A percentile compares a stretch with the other conserved stretches of the same genome.
These are phyloP conservation scores for Cantharis nigra DNA, from an alignment of 2,888 invertebrate genomes.

Conservation along the genomic window DNA sequence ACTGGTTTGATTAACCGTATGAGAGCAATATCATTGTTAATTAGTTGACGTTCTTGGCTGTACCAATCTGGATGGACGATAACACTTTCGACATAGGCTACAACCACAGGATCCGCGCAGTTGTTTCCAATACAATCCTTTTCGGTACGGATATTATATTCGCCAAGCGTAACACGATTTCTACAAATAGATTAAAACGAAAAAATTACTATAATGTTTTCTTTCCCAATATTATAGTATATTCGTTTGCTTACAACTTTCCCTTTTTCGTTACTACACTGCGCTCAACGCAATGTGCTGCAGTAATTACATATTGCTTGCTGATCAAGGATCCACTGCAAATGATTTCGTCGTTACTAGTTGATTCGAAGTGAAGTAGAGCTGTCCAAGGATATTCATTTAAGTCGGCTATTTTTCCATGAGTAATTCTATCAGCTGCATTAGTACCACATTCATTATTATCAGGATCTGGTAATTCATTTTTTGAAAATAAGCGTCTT, in stretches of 20 bases:
- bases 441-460: constrained; percentile 20
- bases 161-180: constrained; percentile 48
- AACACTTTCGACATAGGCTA: constrained; percentile 50
- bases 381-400: constrained; percentile 71
- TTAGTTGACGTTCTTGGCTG: not conserved
- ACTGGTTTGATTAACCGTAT: constrained; percentile 47
- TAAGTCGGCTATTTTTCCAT: constrained; percentile 55
- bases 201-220: too few relatives aligned
- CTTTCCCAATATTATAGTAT: too few relatives aligned
- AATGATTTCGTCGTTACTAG: not conserved
- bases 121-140: constrained; percentile 51
- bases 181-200: constrained; percentile 3
- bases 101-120: constrained; percentile 49
- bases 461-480: constrained; percentile 11
- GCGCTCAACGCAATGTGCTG: constrained; percentile 64
- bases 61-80: constrained; percentile 51
- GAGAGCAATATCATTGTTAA: constrained; percentile 53
- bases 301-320: constrained; percentile 63
- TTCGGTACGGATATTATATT: constrained; percentile 51
- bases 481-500: not conserved
- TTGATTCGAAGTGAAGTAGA: constrained; percentile 58
- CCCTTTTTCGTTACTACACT: constrained; percentile 53
- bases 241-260: constrained; percentile 58
- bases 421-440: constrained; percentile 23
- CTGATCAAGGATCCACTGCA: constrained; percentile 68